Base-by-base conservation (phyloP, 2,888 invertebrate species). In the Latrodectus elegans region DNA sequence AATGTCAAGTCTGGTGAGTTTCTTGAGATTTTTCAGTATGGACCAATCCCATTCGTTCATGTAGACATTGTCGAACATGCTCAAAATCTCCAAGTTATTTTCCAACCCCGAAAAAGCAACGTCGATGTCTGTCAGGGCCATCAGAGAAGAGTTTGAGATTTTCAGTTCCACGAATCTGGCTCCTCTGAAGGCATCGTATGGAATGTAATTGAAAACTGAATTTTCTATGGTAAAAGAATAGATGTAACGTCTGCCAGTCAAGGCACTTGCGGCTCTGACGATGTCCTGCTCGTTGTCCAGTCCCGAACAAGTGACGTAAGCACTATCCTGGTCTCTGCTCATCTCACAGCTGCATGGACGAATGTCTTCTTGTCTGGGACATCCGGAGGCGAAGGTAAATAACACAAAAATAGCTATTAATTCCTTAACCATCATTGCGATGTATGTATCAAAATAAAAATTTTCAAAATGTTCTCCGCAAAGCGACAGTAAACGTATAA, bases 341-440 rank as follows among this genome's bases (percentile, higher is more conserved):
- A 53, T 55, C 22, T 68, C 67, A 52, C 87, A 87, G 4, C 15
- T 68, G 15, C 87, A 87, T 60, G 87, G 87, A 14, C 22, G 22
- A 4, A 87, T 6, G 3, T 55, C 91, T 53, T 91, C 90, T 74
- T 15, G 17, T 14, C 52, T 11, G 3, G 88, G 84, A 73, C 88
- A 85, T 10, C 64, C 26, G 11, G 10, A 22, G 1, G 67, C 38
- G 10, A 76, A 8, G 11, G 72, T 15, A n/a, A 60, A n/a, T 6
- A 15, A 10, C 10, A 60, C 1, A 11, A 60, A 38, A 38, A 38
- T 38, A 38, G 38, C 4, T 38, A 38, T 38, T 38, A 38, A 38
- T 38, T 38, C 38, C 38, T 38, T 38, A 4, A 38, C 4, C 4
- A 38, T 38, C 38, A 38, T 38, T 38, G 6, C 6, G 38, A 38